A percentile compares a stretch with the other conserved stretches of the same genome.
Conservation (phyloP, 2,113 vertebrate genomes). For the Glareola pratincola region DNA sequence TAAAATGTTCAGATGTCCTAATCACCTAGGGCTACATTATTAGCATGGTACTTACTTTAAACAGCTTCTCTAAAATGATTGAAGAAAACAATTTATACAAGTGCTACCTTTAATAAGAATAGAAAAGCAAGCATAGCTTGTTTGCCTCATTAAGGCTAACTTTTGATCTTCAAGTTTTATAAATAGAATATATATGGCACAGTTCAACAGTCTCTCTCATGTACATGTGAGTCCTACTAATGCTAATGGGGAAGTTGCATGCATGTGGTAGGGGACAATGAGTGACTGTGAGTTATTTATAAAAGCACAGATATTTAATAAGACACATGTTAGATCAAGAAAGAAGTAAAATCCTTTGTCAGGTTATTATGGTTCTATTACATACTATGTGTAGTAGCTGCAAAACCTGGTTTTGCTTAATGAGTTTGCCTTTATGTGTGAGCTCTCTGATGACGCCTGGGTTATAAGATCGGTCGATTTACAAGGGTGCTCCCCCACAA, state of each 20-base stretch:
- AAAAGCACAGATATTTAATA: slow-evolving; percentile 5
- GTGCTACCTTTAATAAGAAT: slow-evolving; percentile 23
- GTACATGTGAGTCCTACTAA: neutral
- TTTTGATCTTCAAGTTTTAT: slow-evolving; percentile 23
- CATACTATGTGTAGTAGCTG: neutral
- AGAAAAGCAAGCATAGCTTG: slow-evolving; percentile 14
- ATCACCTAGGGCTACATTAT: slow-evolving; percentile 36
- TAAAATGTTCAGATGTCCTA: slow-evolving; percentile 21
- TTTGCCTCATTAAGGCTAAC: slow-evolving; percentile 28
- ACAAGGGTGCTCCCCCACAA: neutral
- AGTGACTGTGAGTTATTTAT: neutral
- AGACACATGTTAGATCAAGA: neutral
- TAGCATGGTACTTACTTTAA: slow-evolving; percentile 26
- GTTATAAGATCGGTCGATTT: neutral
- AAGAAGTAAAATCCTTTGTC: neutral
- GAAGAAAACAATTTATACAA: slow-evolving; percentile 28
- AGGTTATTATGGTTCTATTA: neutral
- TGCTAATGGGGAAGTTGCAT: neutral
- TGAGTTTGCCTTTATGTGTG: neutral
- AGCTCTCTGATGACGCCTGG: neutral
- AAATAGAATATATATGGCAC: neutral
- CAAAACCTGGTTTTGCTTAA: neutral
- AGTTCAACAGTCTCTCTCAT: neutral
- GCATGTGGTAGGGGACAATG: neutral
- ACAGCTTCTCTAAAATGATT: slow-evolving; percentile 13